Evolutionary conservation across 1,140 invertebrate genomes (phyloP), one percentile per base, ranked within the genome.

Genomic region (Panagrolaimus sp.): DNA sequence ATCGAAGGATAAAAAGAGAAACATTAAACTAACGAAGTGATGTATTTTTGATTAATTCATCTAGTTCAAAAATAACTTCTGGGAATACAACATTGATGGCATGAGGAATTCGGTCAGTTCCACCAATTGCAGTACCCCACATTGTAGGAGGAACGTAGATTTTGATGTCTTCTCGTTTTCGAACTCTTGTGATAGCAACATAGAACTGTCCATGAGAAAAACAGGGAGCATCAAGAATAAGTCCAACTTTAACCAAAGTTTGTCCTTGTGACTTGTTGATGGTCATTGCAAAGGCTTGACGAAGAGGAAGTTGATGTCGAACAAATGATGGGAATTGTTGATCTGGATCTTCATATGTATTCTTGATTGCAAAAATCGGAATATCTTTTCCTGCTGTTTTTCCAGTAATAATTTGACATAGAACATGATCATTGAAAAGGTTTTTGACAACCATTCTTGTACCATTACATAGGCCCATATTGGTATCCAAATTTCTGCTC

Each of bases 241-340:
- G 67, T 16, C 83, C 82, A 65, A 77, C 46, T 74, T 72, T 65
- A 73, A 76, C 63, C 1, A 82, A 57, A 9, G 80, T 70, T 76
- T 87, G 85, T 14, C 87, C 85, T 80, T 88, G 87, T 8, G 84
- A 70, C 78, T 87, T 87, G 75, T 87, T 87, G 9, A 88, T 86
- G 0, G 85, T 85, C 77, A 87, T 86, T 25, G 85, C 83, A 80
- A 87, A 87, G 3, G 78, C 75, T 5, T 84, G 61, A 66, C 80
- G 73, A 3, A 88, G 43, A 25, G 85, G 84, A 83, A 87, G 87
- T 71, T 87, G 85, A 0, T 84, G 44, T 61, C 86, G 67, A 11
- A 23, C 5, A 9, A 67, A 31, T 1, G 65, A 14, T n/a, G 47
- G 25, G n/a, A 48, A 47, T 5, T 23, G n/a, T 23, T 66, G 46